Conservation (phyloP, 2,797 vertebrate genomes). For the Rhinophrynus dorsalis region DNA sequence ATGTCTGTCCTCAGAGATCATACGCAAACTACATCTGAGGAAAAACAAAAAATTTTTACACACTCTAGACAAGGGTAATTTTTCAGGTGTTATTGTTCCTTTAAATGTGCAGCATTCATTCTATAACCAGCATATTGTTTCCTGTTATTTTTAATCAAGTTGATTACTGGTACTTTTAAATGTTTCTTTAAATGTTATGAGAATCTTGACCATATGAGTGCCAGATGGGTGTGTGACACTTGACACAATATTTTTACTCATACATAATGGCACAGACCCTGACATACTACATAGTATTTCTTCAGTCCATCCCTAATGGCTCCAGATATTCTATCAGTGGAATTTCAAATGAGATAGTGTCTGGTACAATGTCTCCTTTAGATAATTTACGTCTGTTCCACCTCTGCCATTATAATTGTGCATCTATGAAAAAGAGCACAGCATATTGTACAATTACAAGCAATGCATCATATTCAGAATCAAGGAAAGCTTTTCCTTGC, state of each 20-base stretch:
- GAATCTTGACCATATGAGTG: too few relatives aligned
- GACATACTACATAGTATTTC: not conserved
- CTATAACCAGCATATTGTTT: too few relatives aligned
- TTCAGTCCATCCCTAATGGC: not conserved
- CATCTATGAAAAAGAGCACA: not conserved
- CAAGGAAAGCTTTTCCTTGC: not conserved
- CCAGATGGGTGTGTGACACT: too few relatives aligned
- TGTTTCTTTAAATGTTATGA: too few relatives aligned
- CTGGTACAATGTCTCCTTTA: slow-evolving; percentile 1
- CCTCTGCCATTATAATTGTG: not conserved
- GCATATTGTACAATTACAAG: not conserved
- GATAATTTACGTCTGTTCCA: not conserved
- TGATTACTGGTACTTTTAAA: too few relatives aligned
- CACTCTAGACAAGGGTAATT: too few relatives aligned
- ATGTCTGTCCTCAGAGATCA: too few relatives aligned
- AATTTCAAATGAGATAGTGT: not conserved
- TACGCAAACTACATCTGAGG: too few relatives aligned
- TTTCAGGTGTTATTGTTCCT: too few relatives aligned
- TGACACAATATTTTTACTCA: not conserved
- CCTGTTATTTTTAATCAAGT: too few relatives aligned
- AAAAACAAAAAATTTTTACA: too few relatives aligned
- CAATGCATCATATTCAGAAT: not conserved
- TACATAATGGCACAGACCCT: not conserved
- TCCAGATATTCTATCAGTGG: not conserved
- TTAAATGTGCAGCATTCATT: too few relatives aligned